Evolutionary conservation across 92 coral and sea anemone species (phyloP).

Genomic region (Scolanthus callimorphus): DNA sequence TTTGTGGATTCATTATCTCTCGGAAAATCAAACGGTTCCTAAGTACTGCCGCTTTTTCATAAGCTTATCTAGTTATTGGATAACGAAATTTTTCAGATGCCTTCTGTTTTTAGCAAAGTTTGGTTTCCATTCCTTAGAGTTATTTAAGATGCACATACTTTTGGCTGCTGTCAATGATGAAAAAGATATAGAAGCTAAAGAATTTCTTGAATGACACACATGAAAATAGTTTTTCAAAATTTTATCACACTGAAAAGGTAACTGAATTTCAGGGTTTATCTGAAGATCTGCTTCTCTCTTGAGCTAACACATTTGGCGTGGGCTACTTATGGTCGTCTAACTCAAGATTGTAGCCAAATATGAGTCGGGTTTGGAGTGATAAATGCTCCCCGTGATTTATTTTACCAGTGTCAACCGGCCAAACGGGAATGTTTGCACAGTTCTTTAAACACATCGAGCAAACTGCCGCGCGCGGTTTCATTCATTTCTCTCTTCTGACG

Average conservation of each 20-base stretch:
- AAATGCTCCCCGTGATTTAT: slow-evolving; percentile 36
- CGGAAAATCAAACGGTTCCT: neutral
- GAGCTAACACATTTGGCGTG: too few relatives aligned
- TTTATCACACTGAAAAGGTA: too few relatives aligned
- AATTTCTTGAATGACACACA: too few relatives aligned
- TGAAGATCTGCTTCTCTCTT: too few relatives aligned
- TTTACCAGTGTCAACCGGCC: slow-evolving; percentile 22
- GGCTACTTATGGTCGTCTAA: too few relatives aligned
- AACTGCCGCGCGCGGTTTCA: slow-evolving; percentile 18
- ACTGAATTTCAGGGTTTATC: too few relatives aligned
- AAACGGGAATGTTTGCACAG: slow-evolving; percentile 21
- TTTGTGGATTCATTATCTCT: neutral
- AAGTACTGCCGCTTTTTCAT: slow-evolving; percentile 1
- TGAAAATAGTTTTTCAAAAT: too few relatives aligned
- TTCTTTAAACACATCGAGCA: slow-evolving; percentile 46
- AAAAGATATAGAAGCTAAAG: too few relatives aligned
- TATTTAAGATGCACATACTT: too few relatives aligned
- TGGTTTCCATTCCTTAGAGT: neutral
- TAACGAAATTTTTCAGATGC: neutral
- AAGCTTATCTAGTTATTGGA: neutral
- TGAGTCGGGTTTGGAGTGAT: slow-evolving; percentile 29
- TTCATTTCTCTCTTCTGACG: neutral
- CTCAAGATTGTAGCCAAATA: too few relatives aligned
- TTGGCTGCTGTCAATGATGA: too few relatives aligned
- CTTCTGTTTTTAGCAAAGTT: neutral